Conservation (phyloP, 2,797 vertebrate genomes). For the Xyrichtys novacula region DNA sequence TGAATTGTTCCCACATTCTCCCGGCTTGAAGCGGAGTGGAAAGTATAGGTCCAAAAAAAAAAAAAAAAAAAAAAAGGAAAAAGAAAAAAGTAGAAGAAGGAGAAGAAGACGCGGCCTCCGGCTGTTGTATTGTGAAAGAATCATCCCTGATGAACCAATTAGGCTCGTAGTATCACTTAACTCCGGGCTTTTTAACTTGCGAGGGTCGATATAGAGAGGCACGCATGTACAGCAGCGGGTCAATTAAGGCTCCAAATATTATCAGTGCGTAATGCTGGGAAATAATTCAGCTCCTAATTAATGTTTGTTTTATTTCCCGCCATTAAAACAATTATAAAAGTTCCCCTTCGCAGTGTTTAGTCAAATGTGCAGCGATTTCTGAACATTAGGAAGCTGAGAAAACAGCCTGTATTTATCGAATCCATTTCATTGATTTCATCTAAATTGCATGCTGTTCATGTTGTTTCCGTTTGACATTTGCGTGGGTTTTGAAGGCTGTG, state of each 20-base stretch:
- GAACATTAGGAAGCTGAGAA: constrained; percentile 44
- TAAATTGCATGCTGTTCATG: constrained; percentile 53
- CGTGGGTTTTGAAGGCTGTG: constrained; percentile 49
- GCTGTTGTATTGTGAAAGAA: constrained; percentile 70
- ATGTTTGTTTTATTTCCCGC: constrained; percentile 37
- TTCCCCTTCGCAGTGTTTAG: constrained; percentile 40
- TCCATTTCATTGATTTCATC: constrained; percentile 72
- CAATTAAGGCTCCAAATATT: constrained; percentile 74
- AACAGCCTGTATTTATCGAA: constrained; percentile 63
- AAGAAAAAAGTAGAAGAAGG: neutral
- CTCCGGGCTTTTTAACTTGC: constrained; percentile 75
- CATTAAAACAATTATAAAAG: constrained; percentile 53
- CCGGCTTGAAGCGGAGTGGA: constrained; percentile 45
- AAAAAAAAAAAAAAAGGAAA: constrained; percentile 12
- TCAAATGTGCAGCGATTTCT: constrained; percentile 46
- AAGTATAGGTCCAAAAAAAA: constrained; percentile 1
- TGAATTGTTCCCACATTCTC: constrained; percentile 62
- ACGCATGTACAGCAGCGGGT: constrained; percentile 65
- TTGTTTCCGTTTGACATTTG: constrained; percentile 55
- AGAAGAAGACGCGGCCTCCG: constrained; percentile 63
- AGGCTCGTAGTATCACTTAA: constrained; percentile 75
- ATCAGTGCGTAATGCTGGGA: constrained; percentile 57
- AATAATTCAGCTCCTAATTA: constrained; percentile 62
- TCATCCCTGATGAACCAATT: constrained; percentile 81
- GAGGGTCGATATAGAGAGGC: constrained; percentile 77